Conservation (phyloP, 2,797 vertebrate genomes). For the Meriones psammophilus region DNA sequence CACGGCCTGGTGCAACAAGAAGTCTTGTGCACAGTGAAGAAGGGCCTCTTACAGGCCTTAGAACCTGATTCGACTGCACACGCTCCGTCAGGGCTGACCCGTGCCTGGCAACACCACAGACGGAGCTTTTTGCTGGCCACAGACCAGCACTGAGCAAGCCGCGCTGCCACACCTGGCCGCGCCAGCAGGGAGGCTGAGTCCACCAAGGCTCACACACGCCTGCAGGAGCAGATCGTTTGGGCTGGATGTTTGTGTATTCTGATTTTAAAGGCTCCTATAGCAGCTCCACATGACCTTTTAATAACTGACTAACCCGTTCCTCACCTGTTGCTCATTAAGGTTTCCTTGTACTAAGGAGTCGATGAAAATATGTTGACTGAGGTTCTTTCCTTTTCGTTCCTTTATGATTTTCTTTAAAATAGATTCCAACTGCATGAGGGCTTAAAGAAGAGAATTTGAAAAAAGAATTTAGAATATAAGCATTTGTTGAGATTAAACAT, state of each 20-base stretch:
- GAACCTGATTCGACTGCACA: background rate
- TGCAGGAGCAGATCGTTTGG: background rate
- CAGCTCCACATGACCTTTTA: background rate
- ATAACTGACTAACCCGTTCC: conserved; percentile 68
- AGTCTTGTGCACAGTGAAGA: background rate
- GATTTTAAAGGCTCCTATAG: conserved; percentile 33
- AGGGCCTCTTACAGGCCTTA: background rate
- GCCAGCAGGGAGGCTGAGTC: background rate
- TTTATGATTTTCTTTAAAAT: conserved; percentile 93
- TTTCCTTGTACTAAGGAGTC: conserved; percentile 94
- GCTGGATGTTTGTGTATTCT: conserved; percentile 22
- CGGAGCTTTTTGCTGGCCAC: background rate
- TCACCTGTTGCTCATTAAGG: conserved; percentile 96
- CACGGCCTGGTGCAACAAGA: background rate
- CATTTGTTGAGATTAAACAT: conserved; percentile 44
- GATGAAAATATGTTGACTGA: conserved; percentile 90
- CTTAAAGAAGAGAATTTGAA: conserved; percentile 86
- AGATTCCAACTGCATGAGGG: conserved; percentile 94
- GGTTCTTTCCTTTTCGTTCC: conserved; percentile 91
- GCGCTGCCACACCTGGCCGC: background rate
- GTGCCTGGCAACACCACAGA: background rate
- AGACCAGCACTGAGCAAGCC: background rate
- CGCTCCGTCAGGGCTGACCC: background rate
- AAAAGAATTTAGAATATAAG: conserved; percentile 76
- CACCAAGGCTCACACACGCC: background rate